phyloP scores from a whole-genome alignment of 2,888 invertebrate genomes.

The Drosophila helvetica region DNA sequence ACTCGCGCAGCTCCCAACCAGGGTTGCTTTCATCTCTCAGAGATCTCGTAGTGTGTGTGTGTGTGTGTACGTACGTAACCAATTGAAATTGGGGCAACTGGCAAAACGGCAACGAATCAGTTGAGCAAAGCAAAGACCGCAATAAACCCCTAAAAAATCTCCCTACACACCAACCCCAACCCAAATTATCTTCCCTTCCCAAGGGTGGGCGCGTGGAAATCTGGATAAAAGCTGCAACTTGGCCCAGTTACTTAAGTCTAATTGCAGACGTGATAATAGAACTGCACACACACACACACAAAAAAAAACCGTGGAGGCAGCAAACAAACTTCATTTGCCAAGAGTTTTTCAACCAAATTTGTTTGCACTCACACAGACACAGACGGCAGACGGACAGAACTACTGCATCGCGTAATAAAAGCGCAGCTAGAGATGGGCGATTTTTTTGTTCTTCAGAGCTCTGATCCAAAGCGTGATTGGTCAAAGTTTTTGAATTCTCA shows the following conservation, averaged over 20 bases:
- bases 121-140: conserved; percentile 76
- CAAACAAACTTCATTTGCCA: conserved; percentile 49
- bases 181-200: not conserved
- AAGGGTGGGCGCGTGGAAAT: conserved; percentile 32
- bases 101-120: conserved; percentile 68
- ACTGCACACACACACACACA: conserved; percentile 32
- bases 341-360: conserved; percentile 45
- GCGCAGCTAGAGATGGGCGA: conserved; percentile 21
- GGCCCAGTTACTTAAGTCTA: conserved; percentile 75
- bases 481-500: too few relatives aligned
- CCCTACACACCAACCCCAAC: conserved; percentile 19
- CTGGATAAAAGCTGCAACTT: conserved; percentile 56
- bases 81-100: conserved; percentile 76
- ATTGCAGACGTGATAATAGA: conserved; percentile 70
- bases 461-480: conserved; percentile 1
- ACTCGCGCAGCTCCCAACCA: conserved; percentile 39
- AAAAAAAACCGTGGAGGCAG: conserved; percentile 9
- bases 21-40: conserved; percentile 56
- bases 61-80: conserved; percentile 70
- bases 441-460: not conserved
- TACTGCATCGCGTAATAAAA: conserved; percentile 22
- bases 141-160: conserved; percentile 73
- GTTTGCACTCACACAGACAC: conserved; percentile 16
- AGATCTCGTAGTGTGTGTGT: conserved; percentile 23
- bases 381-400: conserved; percentile 4